phyloP scores from a whole-genome alignment of 2,797 vertebrate genomes.

The Pachyuromys duprasi region DNA sequence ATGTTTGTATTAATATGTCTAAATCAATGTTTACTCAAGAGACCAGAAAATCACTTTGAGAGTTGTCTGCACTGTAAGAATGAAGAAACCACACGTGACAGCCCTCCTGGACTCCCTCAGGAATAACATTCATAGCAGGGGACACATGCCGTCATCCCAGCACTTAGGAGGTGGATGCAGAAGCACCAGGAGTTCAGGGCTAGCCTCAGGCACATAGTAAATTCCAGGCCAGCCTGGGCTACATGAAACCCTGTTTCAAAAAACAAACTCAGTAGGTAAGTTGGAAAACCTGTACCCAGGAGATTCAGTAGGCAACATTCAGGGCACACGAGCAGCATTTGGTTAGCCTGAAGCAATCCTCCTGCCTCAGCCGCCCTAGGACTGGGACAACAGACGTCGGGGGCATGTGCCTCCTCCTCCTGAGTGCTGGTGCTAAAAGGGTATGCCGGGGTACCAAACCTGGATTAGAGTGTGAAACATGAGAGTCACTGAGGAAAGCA shows the following conservation, averaged over 20 bases:
- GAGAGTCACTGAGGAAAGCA: background rate
- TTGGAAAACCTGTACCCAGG: background rate
- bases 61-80: background rate
- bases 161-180: background rate
- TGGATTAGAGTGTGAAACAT: conserved; percentile 23
- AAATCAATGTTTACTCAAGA: background rate
- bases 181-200: background rate
- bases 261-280: background rate
- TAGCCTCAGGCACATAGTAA: background rate
- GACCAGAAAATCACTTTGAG: conserved; percentile 8
- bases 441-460: background rate
- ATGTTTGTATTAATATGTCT: conserved; percentile 21
- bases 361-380: background rate
- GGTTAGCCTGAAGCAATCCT: background rate
- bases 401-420: background rate
- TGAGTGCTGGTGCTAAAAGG: background rate
- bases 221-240: background rate
- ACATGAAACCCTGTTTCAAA: background rate
- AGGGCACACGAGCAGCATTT: background rate
- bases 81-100: background rate
- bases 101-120: background rate
- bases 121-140: background rate
- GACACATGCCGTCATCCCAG: background rate
- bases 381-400: background rate
- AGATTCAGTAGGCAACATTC: too few relatives aligned